These are phyloP conservation scores for Sporophila hypoxantha DNA, from an alignment of 2,113 vertebrate genomes.

Conservation along the genomic window DNA sequence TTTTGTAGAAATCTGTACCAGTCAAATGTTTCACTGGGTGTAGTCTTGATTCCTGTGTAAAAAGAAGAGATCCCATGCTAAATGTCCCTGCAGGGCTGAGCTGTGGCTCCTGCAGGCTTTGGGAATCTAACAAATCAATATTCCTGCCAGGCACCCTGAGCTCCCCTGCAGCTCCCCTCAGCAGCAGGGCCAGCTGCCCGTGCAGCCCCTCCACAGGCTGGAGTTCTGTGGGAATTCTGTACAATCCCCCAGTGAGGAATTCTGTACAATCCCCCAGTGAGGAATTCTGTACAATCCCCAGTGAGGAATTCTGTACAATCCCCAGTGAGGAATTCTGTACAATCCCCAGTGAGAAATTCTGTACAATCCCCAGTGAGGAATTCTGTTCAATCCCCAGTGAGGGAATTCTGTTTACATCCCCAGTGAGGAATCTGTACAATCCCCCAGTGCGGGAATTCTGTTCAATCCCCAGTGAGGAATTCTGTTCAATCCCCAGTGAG, in stretches of 20 bases:
- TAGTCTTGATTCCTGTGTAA: conserved; percentile 77
- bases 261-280: fast-evolving
- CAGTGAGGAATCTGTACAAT: fast-evolving
- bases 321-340: fast-evolving
- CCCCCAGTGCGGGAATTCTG: neutral
- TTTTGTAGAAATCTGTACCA: conserved; percentile 80
- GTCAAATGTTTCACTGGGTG: conserved; percentile 69
- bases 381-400: fast-evolving
- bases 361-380: neutral
- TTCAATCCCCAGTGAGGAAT: fast-evolving
- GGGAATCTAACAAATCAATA: neutral
- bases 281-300: neutral
- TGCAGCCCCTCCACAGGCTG: neutral
- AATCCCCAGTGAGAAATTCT: fast-evolving
- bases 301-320: too few species aligned
- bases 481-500: too few species aligned
- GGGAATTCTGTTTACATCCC: too few species aligned
- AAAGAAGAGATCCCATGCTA: neutral
- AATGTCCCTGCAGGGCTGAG: neutral
- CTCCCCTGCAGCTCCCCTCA: neutral
- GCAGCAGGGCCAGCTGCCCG: neutral
- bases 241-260: neutral
- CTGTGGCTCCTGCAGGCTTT: neutral
- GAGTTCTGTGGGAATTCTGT: too few species aligned
- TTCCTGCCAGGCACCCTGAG: neutral